phyloP scores from a whole-genome alignment of 2,113 vertebrate genomes.

The Oxyura jamaicensis region DNA sequence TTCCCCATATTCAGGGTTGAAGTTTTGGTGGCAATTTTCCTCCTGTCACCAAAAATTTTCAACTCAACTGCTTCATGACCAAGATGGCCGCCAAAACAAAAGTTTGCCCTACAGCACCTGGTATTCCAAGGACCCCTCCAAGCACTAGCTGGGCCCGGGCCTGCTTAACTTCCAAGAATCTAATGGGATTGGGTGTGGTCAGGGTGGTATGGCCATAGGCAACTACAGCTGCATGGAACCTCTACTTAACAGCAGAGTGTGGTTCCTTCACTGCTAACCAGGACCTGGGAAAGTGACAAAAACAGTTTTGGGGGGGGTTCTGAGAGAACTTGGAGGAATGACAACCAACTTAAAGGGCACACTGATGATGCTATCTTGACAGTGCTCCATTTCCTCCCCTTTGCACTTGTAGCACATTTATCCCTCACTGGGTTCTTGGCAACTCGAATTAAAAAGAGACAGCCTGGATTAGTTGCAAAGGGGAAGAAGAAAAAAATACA shows the following conservation, averaged over 20 bases:
- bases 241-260: neutral
- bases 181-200: too few species aligned
- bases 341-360: neutral
- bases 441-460: slow-evolving; percentile 35
- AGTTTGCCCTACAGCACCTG: too few species aligned
- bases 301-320: neutral
- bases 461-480: neutral
- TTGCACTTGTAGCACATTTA: neutral
- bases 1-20: too few species aligned
- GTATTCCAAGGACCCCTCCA: too few species aligned
- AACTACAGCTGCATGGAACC: too few species aligned
- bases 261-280: neutral
- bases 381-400: neutral
- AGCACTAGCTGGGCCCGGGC: too few species aligned
- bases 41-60: too few species aligned
- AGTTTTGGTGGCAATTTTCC: too few species aligned
- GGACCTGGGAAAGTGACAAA: neutral
- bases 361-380: neutral
- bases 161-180: too few species aligned
- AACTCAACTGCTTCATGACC: too few species aligned
- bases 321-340: neutral
- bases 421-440: neutral
- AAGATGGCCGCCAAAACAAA: too few species aligned
- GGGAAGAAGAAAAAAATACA: neutral
- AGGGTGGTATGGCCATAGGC: too few species aligned